phyloP scores from a whole-genome alignment of 2,797 vertebrate species.

The Harpagifer antarcticus region DNA sequence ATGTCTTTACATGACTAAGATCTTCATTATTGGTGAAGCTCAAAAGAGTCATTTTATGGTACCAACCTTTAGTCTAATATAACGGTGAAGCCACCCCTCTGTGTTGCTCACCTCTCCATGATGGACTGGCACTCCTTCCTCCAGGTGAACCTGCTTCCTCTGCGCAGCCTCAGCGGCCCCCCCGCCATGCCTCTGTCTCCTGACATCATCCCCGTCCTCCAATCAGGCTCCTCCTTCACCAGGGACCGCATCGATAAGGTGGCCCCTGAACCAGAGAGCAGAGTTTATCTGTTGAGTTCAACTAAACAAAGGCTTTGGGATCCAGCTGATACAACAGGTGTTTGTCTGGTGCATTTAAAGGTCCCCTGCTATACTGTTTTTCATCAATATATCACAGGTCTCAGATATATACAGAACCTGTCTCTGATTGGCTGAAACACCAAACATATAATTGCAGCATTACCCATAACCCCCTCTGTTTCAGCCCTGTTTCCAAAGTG shows the following conservation, averaged over 20 bases:
- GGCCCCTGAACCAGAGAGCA: slow-evolving; percentile 73
- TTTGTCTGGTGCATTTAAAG: neutral
- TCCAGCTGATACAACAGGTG: neutral
- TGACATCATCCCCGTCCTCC: slow-evolving; percentile 84
- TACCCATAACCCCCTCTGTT: too few relatives aligned
- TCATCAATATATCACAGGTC: too few relatives aligned
- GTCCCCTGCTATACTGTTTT: too few relatives aligned
- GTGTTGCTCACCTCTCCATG: slow-evolving; percentile 86
- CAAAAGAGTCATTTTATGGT: too few relatives aligned
- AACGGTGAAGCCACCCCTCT: too few relatives aligned
- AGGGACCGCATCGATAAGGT: slow-evolving; percentile 87
- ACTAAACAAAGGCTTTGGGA: neutral
- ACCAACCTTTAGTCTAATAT: too few relatives aligned
- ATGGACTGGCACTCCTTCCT: slow-evolving; percentile 90
- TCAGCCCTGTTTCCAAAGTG: too few relatives aligned
- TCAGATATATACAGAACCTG: too few relatives aligned
- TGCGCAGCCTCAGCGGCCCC: slow-evolving; percentile 84
- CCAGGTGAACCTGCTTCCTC: slow-evolving; percentile 90
- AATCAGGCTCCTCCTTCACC: slow-evolving; percentile 89
- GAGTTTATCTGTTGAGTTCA: neutral
- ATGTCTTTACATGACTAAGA: too few relatives aligned
- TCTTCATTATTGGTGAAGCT: too few relatives aligned
- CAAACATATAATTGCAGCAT: too few relatives aligned
- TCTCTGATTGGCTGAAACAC: too few relatives aligned
- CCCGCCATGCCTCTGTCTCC: slow-evolving; percentile 77